Percentiles rank a stretch among this genome's conserved stretches.
These are phyloP conservation scores for Mallotus villosus DNA, from an alignment of 2,797 vertebrate genomes.

Conservation along the genomic window DNA sequence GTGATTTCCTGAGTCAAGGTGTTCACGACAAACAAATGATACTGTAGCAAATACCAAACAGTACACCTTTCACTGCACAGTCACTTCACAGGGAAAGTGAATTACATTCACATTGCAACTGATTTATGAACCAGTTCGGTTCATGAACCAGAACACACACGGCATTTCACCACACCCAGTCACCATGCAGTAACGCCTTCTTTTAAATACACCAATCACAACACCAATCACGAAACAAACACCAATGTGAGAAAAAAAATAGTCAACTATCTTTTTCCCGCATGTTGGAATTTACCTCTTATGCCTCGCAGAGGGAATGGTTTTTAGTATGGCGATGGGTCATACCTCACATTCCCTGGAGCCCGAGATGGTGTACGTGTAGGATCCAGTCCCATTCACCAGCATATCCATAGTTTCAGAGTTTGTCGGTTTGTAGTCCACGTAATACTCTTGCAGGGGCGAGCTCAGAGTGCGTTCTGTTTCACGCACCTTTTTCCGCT, in stretches of 20 bases:
- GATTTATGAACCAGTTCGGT: slow-evolving; percentile 36
- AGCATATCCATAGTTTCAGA: slow-evolving; percentile 98
- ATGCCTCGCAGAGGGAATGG: slow-evolving; percentile 93
- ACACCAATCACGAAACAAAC: slow-evolving; percentile 55
- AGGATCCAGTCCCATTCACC: slow-evolving; percentile 95
- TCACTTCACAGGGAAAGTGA: slow-evolving; percentile 56
- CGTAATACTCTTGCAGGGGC: slow-evolving; percentile 98
- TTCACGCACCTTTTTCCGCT: slow-evolving; percentile 90
- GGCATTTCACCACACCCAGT: slow-evolving; percentile 62
- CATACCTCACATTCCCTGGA: slow-evolving; percentile 99
- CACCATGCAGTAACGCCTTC: slow-evolving; percentile 68
- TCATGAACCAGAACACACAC: slow-evolving; percentile 50
- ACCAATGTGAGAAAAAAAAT: slow-evolving; percentile 36
- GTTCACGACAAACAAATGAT: slow-evolving; percentile 49
- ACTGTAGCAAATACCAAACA: slow-evolving; percentile 63
- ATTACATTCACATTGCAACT: background rate
- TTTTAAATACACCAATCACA: slow-evolving; percentile 64
- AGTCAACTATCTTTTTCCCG: slow-evolving; percentile 34
- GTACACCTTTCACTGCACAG: slow-evolving; percentile 69
- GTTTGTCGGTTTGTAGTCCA: slow-evolving; percentile 99
- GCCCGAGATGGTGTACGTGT: slow-evolving; percentile 98
- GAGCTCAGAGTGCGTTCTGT: slow-evolving; percentile 90
- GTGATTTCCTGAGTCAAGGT: background rate
- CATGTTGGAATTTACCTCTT: slow-evolving; percentile 91
- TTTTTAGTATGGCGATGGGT: slow-evolving; percentile 92